phyloP scores from a whole-genome alignment of 2,888 invertebrate species.

The Yponomeuta cagnagella region DNA sequence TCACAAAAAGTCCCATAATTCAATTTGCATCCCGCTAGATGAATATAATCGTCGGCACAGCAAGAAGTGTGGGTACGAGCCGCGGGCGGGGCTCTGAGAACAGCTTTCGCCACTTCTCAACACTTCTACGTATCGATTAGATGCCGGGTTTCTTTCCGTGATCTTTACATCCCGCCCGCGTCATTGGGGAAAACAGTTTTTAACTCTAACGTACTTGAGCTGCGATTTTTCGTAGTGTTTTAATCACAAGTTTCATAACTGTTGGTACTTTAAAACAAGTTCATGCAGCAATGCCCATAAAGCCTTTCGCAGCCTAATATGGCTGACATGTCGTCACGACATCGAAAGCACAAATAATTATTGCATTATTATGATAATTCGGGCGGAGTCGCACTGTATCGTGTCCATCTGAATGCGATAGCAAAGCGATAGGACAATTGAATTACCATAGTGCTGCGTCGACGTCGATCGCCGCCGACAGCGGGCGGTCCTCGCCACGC shows the following conservation, averaged over 20 bases:
- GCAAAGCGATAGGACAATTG: conserved; percentile 56
- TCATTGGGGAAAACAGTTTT: conserved; percentile 10
- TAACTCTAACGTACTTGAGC: neutral
- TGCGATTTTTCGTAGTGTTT: neutral
- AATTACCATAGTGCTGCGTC: conserved; percentile 68
- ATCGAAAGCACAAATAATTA: conserved; percentile 28
- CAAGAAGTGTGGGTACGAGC: conserved; percentile 56
- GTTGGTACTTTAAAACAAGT: neutral
- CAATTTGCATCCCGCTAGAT: conserved; percentile 74
- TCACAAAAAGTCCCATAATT: conserved; percentile 73
- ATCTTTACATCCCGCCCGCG: conserved; percentile 27
- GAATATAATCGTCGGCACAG: conserved; percentile 44
- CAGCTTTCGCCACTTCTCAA: conserved; percentile 70
- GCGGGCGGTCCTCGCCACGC: conserved; percentile 70
- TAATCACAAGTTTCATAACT: neutral
- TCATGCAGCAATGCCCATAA: neutral
- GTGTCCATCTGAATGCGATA: conserved; percentile 38
- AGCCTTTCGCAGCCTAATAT: neutral
- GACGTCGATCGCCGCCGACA: conserved; percentile 32
- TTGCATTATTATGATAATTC: conserved; percentile 70
- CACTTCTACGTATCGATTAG: conserved; percentile 71
- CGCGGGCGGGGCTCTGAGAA: conserved; percentile 52
- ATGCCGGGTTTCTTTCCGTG: conserved; percentile 46
- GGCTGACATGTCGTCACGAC: neutral
- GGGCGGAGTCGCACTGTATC: conserved; percentile 60